These are phyloP conservation scores for Pandemis cinnamomeana DNA, from an alignment of 2,888 invertebrate species.

Conservation along the genomic window DNA sequence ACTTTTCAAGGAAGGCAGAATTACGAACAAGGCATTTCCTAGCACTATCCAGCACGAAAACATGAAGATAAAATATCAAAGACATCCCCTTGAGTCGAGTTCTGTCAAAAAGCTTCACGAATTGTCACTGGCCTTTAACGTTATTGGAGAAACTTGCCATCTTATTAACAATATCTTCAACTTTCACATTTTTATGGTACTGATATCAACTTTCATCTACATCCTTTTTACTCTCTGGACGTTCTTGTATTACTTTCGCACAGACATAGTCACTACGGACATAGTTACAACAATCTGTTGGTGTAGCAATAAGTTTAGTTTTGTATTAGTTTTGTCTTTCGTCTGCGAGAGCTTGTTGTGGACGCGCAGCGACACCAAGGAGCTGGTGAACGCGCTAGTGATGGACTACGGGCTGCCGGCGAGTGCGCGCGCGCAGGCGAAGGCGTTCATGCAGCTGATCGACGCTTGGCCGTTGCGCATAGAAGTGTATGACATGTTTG, in stretches of 20 bases:
- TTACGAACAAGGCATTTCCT: not conserved
- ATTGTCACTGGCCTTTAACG: constrained; percentile 33
- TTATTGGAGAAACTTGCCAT: constrained; percentile 32
- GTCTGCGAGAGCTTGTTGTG: constrained; percentile 28
- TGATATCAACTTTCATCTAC: constrained; percentile 31
- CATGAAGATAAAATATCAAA: not conserved
- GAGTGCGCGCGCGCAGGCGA: constrained; percentile 32
- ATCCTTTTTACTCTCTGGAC: constrained; percentile 41
- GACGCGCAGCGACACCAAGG: constrained; percentile 33
- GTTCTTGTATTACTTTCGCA: constrained; percentile 33
- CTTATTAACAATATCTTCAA: constrained; percentile 40
- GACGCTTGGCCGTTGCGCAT: constrained; percentile 49
- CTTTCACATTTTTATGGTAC: constrained; percentile 40
- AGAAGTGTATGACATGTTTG: constrained; percentile 67
- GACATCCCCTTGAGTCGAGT: not conserved
- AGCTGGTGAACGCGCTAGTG: constrained; percentile 38
- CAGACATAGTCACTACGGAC: not conserved
- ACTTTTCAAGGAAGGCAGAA: not conserved
- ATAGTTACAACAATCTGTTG: constrained; percentile 28
- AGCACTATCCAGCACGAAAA: not conserved
- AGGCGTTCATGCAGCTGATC: constrained; percentile 40
- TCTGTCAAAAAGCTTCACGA: constrained; percentile 13
- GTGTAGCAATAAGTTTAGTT: constrained; percentile 24
- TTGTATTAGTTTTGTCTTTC: constrained; percentile 33
- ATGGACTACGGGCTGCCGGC: constrained; percentile 40